Base-by-base conservation (phyloP, 2,113 vertebrate genomes). In the Myotis davidii region DNA sequence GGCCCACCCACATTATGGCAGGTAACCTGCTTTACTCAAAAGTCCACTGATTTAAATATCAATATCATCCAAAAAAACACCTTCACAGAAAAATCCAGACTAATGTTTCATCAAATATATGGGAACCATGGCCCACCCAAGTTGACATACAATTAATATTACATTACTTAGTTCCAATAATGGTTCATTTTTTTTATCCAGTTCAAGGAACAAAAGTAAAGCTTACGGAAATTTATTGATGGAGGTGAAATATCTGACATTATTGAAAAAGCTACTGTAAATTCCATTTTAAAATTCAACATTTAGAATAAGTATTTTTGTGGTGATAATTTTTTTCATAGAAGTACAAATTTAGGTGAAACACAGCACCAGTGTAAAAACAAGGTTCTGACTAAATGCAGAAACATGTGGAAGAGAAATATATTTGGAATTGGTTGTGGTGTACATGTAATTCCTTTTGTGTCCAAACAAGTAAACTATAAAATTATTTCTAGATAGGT, bases 61-160 rank as follows among this genome's bases (percentile, higher is more conserved):
- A 77, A 88, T 88, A 64, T 91, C 78, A 85, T 65, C n/a, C 52
- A 54, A 88, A 90, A 90, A 93, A 91, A 45, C 27, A 85, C 29
- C 23, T 89, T 67, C 74, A 56, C 37, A 73, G 61, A 94, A 92
- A 94, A 52, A 89, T 52, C 45, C 79, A 67, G 27, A 92, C 76
- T 67, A 85, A 78, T 77, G 59, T 89, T 94, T 96, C n/a, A 77
- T 39, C 34, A 93, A 85, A n/a, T 77, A 91, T 88, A 20, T 81
- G 73, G 73, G 52, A n/a, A 78, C 59, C 9, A 9, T 42, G 18
- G 29, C 54, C 69, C 42, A 72, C 42, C 39, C 73, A 69, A 69
- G 11, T 25, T 94, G 88, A 77, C 78, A 78, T 67, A 93, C 78
- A 94, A 74, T 85, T 67, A 88, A 95, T 29, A 67, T 94, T 67